Evolutionary conservation across 2,888 invertebrate genomes (phyloP).

Genomic region (Malthinus flaveolus): DNA sequence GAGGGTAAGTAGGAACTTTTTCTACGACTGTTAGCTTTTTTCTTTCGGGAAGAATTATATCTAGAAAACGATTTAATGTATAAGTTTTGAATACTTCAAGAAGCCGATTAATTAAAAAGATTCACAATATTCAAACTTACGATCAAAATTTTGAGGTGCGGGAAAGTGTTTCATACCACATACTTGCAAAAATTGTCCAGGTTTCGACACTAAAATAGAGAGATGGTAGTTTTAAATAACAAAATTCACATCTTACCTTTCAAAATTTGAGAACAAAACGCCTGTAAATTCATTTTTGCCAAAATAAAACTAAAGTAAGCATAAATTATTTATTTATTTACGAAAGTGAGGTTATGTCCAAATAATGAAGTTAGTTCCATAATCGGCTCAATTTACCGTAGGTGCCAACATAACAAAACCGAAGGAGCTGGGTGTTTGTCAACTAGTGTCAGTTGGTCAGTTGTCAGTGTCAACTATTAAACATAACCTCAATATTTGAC

Average conservation of each 20-base stretch:
- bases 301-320: too few species aligned
- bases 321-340: too few species aligned
- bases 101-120: not conserved
- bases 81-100: not conserved
- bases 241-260: too few species aligned
- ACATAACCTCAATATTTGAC: slow-evolving; percentile 3
- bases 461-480: too few species aligned
- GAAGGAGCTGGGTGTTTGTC: too few species aligned
- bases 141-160: slow-evolving; percentile 68
- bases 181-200: slow-evolving; percentile 37
- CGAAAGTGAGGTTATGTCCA: too few species aligned
- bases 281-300: too few species aligned
- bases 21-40: slow-evolving; percentile 71
- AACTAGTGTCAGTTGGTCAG: too few species aligned
- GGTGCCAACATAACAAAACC: too few species aligned
- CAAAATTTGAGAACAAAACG: too few species aligned
- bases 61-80: slow-evolving; percentile 52
- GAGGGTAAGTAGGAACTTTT: slow-evolving; percentile 71
- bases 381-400: too few species aligned
- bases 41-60: slow-evolving; percentile 73
- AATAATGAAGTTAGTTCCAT: too few species aligned
- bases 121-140: slow-evolving; percentile 54
- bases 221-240: not conserved
- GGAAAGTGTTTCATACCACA: slow-evolving; percentile 72
- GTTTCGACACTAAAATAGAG: not conserved